phyloP scores from a whole-genome alignment of 2,113 vertebrate species.

The Ictidomys tridecemlineatus region DNA sequence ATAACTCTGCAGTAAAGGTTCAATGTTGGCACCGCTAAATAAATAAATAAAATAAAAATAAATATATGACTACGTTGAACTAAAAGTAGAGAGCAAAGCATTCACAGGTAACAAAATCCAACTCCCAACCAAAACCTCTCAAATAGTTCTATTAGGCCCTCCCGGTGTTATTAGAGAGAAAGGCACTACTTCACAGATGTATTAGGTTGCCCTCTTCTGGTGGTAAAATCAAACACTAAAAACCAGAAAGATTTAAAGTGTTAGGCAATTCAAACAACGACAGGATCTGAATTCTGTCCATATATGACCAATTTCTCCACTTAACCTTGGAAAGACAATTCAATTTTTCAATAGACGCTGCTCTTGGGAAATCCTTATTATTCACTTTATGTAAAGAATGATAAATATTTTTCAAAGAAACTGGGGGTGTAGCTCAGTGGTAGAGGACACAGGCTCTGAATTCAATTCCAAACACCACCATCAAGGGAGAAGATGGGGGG shows the following conservation, averaged over 20 bases:
- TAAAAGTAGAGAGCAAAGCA: constrained; percentile 36
- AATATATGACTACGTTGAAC: not conserved
- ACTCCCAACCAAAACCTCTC: not conserved
- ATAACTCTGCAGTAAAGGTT: not conserved
- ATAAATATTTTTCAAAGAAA: not conserved
- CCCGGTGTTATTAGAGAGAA: constrained; percentile 21
- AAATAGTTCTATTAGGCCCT: not conserved
- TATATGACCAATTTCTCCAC: constrained; percentile 15
- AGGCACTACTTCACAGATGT: constrained; percentile 42
- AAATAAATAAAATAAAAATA: not conserved
- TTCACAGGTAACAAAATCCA: constrained; percentile 48
- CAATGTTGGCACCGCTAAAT: not conserved
- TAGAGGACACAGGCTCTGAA: not conserved
- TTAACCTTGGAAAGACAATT: constrained; percentile 32
- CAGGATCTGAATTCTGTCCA: not conserved
- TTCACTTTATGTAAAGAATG: not conserved
- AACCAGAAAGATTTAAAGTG: not conserved
- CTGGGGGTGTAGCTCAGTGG: not conserved
- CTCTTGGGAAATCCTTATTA: constrained; percentile 22
- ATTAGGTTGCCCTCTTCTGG: not conserved
- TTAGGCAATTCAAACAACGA: constrained; percentile 36
- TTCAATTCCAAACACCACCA: not conserved
- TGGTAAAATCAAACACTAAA: constrained; percentile 50
- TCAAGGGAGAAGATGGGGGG: not conserved
- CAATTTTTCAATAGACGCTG: not conserved